A percentile compares a stretch with the other conserved stretches of the same genome.
Evolutionary conservation across 2,113 vertebrate genomes (phyloP).

Genomic region (Grus americana): DNA sequence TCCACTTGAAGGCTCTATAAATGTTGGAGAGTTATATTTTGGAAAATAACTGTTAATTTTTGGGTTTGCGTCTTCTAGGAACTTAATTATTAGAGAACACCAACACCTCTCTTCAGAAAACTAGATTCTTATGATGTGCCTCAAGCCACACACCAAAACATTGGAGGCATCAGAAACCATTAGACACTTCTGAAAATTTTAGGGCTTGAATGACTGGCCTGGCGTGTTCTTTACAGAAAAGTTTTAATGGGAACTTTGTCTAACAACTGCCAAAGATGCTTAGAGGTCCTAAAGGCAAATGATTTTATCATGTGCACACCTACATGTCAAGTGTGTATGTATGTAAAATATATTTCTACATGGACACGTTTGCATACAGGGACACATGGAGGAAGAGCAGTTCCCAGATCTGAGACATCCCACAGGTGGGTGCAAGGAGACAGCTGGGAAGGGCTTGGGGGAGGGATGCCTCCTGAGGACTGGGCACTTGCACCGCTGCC

Average conservation of each 20-base stretch:
- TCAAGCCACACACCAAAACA: neutral
- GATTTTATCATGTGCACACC: fast-evolving
- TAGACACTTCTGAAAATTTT: neutral
- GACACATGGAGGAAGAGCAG: neutral
- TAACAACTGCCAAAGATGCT: neutral
- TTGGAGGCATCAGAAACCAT: neutral
- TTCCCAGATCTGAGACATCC: neutral
- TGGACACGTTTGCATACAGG: neutral
- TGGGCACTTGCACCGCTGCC: neutral
- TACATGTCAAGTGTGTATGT: fast-evolving
- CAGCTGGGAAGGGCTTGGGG: neutral
- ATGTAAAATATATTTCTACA: neutral
- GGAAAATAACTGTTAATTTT: neutral
- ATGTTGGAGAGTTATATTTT: neutral
- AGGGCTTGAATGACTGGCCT: neutral
- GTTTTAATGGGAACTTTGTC: neutral
- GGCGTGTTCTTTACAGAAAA: neutral
- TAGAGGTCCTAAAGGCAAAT: neutral
- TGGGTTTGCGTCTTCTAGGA: neutral
- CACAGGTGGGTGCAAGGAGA: neutral
- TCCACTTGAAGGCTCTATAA: neutral
- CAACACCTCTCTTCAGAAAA: neutral
- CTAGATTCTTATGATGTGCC: neutral
- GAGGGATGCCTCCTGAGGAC: neutral
- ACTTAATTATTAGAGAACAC: neutral